Percentiles rank a stretch among this genome's conserved stretches.
phyloP scores from a whole-genome alignment of 1,140 invertebrate genomes.

The Heliconius hermathena region DNA sequence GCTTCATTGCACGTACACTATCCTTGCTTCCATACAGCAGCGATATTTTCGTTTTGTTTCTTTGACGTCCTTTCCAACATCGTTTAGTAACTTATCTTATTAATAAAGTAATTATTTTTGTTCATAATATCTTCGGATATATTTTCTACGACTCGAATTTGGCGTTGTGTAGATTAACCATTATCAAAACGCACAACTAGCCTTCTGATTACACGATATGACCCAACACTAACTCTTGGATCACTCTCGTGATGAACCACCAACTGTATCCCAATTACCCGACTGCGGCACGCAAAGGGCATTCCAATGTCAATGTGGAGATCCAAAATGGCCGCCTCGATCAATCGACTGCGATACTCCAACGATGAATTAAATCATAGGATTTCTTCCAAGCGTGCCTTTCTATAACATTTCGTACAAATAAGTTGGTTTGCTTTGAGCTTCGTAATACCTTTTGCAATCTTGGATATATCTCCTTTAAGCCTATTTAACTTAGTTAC shows the following conservation, averaged over 20 bases:
- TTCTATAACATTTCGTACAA: slow-evolving; percentile 80
- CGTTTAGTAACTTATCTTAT: slow-evolving; percentile 20
- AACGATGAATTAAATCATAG: slow-evolving; percentile 73
- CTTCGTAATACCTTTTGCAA: slow-evolving; percentile 46
- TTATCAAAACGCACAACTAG: slow-evolving; percentile 18
- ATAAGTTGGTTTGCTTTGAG: slow-evolving; percentile 61
- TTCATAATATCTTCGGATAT: slow-evolving; percentile 27
- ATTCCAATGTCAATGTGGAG: slow-evolving; percentile 52
- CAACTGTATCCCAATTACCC: slow-evolving; percentile 34
- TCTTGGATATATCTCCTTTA: slow-evolving; percentile 33
- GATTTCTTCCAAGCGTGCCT: slow-evolving; percentile 77
- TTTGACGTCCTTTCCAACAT: slow-evolving; percentile 14
- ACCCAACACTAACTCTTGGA: slow-evolving; percentile 15
- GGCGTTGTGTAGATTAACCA: slow-evolving; percentile 20
- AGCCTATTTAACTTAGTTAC: slow-evolving; percentile 44
- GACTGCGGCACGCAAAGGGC: slow-evolving; percentile 30
- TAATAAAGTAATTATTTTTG: slow-evolving; percentile 21
- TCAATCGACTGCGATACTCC: slow-evolving; percentile 66
- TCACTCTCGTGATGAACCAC: slow-evolving; percentile 26
- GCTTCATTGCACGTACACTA: slow-evolving; percentile 8
- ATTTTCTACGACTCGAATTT: slow-evolving; percentile 17
- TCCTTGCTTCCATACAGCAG: slow-evolving; percentile 4
- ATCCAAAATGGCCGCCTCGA: slow-evolving; percentile 47
- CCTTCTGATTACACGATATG: slow-evolving; percentile 16
- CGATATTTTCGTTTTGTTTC: not conserved